A percentile compares a stretch with the other conserved stretches of the same genome.
Evolutionary conservation across 1,140 invertebrate species (phyloP).

Genomic region (Melipona quadrifasciata): DNA sequence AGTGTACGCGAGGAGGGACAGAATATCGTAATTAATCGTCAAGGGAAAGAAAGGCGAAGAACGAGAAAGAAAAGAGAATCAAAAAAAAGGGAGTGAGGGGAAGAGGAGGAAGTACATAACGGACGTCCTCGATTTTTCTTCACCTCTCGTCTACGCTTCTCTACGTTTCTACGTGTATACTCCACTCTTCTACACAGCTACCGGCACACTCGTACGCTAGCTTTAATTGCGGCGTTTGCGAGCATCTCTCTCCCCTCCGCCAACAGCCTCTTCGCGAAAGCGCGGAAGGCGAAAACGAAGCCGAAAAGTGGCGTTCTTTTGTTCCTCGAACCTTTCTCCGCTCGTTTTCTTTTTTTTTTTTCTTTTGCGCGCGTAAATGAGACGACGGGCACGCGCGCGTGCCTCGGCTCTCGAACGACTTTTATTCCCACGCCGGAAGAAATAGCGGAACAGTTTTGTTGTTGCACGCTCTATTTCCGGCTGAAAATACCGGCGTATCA

Average conservation of each 20-base stretch:
- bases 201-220: conserved; percentile 3
- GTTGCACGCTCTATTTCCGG: conserved; percentile 39
- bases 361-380: no score
- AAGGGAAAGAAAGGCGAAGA: neutral
- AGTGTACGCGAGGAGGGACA: neutral
- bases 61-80: neutral
- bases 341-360: no score
- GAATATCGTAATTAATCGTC: neutral
- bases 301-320: neutral
- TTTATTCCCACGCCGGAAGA: conserved; percentile 3
- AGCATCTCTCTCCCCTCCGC: neutral
- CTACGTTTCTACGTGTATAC: conserved; percentile 33
- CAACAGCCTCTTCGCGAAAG: neutral
- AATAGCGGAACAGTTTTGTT: conserved; percentile 10
- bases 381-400: neutral
- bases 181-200: conserved; percentile 28
- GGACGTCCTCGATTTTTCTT: conserved; percentile 46
- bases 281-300: conserved; percentile 3
- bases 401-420: neutral
- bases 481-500: conserved; percentile 12
- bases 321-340: neutral
- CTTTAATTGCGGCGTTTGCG: neutral
- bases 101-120: no score
- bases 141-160: conserved; percentile 38
- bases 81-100: neutral